These are phyloP conservation scores for Lanius collurio DNA, from an alignment of 2,113 vertebrate genomes.

Conservation along the genomic window DNA sequence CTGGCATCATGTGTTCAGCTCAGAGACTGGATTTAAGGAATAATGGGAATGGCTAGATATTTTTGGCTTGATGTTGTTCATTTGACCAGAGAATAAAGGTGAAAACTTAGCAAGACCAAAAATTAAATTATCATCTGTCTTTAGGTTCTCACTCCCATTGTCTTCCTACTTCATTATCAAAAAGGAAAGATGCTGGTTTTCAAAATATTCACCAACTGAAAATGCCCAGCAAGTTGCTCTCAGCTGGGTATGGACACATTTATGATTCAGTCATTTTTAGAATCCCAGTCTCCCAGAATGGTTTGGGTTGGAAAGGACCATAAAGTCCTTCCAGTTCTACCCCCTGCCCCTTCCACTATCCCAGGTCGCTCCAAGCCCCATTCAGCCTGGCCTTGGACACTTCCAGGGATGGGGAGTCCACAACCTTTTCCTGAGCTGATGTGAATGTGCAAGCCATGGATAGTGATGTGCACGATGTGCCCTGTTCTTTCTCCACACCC, in stretches of 20 bases:
- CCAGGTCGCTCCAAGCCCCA: background rate
- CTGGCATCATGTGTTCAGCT: background rate
- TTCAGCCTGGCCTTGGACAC: background rate
- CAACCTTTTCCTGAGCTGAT: background rate
- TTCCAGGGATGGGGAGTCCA: background rate
- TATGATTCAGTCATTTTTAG: background rate
- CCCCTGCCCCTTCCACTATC: background rate
- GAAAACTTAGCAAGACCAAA: background rate
- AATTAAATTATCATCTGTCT: background rate
- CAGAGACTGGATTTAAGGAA: background rate
- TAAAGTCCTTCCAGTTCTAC: background rate
- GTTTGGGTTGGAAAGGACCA: background rate
- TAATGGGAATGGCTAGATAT: background rate
- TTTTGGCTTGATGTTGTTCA: background rate
- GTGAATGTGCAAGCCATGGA: background rate
- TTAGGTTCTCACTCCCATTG: background rate
- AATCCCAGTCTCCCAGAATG: background rate
- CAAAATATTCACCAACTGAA: background rate
- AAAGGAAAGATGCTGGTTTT: background rate
- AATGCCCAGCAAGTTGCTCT: background rate
- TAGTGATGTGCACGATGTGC: accelerated
- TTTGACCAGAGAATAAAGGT: background rate
- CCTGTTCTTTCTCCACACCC: background rate
- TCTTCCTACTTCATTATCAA: background rate
- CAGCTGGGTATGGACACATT: background rate